phyloP scores from a whole-genome alignment of 2,888 invertebrate species.

The Acanthoscelides obtectus region DNA sequence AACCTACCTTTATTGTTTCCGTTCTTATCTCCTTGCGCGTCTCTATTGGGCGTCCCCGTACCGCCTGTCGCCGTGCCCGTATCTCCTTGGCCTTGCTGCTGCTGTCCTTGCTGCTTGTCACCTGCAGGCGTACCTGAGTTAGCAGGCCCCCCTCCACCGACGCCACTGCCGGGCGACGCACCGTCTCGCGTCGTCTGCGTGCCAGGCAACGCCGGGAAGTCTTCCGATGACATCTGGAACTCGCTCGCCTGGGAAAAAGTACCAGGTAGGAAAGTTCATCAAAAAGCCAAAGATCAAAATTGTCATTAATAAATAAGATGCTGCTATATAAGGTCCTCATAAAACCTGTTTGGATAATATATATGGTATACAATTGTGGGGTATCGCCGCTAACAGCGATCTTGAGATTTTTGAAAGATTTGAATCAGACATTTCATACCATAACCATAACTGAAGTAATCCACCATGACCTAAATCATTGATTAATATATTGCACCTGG shows the following conservation, averaged over 20 bases:
- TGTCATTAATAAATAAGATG: too few species aligned
- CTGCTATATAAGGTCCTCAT: too few species aligned
- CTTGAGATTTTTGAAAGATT: too few species aligned
- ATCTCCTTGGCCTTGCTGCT: conserved; percentile 24
- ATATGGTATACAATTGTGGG: too few species aligned
- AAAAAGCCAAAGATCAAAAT: too few species aligned
- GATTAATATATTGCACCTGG: too few species aligned
- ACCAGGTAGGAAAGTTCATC: too few species aligned
- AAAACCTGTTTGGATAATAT: too few species aligned
- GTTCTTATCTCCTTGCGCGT: conserved; percentile 31
- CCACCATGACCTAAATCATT: too few species aligned
- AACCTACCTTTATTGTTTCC: conserved; percentile 37
- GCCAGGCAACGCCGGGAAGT: conserved; percentile 98
- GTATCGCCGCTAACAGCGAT: too few species aligned
- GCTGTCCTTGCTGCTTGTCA: conserved; percentile 34
- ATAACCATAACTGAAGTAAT: too few species aligned
- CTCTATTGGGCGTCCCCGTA: conserved; percentile 21
- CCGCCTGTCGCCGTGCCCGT: conserved; percentile 5
- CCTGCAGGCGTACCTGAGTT: conserved; percentile 35
- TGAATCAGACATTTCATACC: too few species aligned
- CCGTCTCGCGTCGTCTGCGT: conserved; percentile 68
- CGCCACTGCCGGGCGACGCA: conserved; percentile 56
- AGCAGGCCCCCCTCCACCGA: conserved; percentile 29
- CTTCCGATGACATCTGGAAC: conserved; percentile 98
- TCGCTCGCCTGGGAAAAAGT: conserved; percentile 72